Evolutionary conservation across 2,888 invertebrate species (phyloP).

Genomic region (Apamea sordens): DNA sequence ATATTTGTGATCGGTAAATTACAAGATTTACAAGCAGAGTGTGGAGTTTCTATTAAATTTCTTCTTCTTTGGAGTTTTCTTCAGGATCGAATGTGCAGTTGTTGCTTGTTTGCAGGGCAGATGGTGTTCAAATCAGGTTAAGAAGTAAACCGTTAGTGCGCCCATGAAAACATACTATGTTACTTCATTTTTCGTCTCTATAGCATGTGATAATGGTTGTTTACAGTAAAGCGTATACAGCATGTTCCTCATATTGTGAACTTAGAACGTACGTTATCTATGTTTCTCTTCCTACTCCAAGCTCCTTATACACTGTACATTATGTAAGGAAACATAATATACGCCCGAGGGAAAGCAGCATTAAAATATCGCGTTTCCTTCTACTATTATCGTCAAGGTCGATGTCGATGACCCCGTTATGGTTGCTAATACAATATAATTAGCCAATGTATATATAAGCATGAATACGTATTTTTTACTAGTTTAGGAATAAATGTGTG

Average conservation of each 20-base stretch:
- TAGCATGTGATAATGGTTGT: neutral
- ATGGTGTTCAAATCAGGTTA: neutral
- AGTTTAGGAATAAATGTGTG: neutral
- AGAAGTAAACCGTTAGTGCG: neutral
- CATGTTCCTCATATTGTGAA: slow-evolving; percentile 10
- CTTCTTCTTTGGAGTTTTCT: neutral
- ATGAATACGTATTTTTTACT: neutral
- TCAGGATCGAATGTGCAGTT: neutral
- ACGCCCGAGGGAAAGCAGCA: slow-evolving; percentile 20
- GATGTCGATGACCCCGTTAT: slow-evolving; percentile 38
- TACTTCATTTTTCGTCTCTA: neutral
- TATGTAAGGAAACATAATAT: slow-evolving; percentile 45
- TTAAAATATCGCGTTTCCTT: slow-evolving; percentile 45
- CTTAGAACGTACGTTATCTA: neutral
- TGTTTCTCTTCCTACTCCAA: neutral
- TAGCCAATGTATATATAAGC: slow-evolving; percentile 1
- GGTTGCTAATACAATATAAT: neutral
- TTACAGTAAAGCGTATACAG: neutral
- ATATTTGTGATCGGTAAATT: neutral
- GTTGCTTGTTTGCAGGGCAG: neutral
- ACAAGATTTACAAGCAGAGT: neutral
- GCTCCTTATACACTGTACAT: slow-evolving; percentile 10
- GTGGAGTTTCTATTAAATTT: neutral
- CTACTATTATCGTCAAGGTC: slow-evolving; percentile 43
- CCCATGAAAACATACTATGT: neutral